These are phyloP conservation scores for Drosophila longiperda DNA, from an alignment of 2,888 invertebrate species.

Conservation along the genomic window DNA sequence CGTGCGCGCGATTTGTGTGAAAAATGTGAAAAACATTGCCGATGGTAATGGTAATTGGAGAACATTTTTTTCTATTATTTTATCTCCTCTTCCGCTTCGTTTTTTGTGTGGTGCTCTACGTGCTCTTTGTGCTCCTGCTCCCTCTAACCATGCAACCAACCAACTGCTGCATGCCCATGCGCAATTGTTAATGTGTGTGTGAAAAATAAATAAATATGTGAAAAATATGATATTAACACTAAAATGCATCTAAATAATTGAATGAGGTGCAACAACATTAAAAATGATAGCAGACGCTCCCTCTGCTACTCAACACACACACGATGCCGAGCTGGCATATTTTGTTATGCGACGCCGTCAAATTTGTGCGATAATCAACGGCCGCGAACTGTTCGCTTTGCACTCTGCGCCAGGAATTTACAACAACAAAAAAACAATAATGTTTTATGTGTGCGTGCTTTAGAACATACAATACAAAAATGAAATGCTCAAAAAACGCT, in stretches of 20 bases:
- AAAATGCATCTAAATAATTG: conserved; percentile 38
- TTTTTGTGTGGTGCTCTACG: conserved; percentile 66
- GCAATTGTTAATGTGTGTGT: conserved; percentile 47
- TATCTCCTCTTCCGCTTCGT: conserved; percentile 80
- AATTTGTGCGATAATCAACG: conserved; percentile 59
- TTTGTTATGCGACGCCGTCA: conserved; percentile 72
- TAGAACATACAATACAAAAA: conserved; percentile 18
- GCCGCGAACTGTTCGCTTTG: conserved; percentile 64
- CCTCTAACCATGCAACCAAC: conserved; percentile 22
- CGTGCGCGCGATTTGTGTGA: conserved; percentile 48
- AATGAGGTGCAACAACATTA: conserved; percentile 55
- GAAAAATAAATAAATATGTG: conserved; percentile 14
- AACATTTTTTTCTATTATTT: conserved; percentile 80
- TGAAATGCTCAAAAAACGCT: conserved; percentile 31
- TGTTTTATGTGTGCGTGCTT: conserved; percentile 48
- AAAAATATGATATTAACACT: conserved; percentile 12
- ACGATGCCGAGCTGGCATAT: conserved; percentile 80
- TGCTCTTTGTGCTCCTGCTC: conserved; percentile 67
- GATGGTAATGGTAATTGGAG: conserved; percentile 83
- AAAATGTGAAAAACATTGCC: conserved; percentile 75
- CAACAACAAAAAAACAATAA: conserved; percentile 73
- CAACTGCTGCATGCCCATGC: conserved; percentile 20
- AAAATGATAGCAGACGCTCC: conserved; percentile 78
- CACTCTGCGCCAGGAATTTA: conserved; percentile 69
- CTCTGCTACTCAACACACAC: conserved; percentile 36